Conservation (phyloP, 2,113 vertebrate genomes). For the Acrocephalus arundinaceus region DNA sequence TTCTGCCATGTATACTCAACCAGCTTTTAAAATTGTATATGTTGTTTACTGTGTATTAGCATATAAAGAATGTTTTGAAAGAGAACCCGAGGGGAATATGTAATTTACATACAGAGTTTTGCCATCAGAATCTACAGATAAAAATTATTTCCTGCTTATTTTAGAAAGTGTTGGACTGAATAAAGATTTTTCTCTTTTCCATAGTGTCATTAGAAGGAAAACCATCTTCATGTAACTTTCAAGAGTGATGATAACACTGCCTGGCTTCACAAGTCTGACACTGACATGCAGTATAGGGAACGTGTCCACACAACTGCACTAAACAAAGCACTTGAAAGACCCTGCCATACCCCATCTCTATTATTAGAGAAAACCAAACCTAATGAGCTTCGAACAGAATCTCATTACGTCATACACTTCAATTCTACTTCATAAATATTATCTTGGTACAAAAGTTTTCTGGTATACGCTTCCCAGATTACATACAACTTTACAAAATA, state of each 20-base stretch:
- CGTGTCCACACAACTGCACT: background rate
- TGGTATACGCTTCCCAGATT: slow-evolving; percentile 47
- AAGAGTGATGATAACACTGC: background rate
- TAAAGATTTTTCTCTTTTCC: too few relatives aligned
- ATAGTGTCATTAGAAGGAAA: too few relatives aligned
- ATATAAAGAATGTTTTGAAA: too few relatives aligned
- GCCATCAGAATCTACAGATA: too few relatives aligned
- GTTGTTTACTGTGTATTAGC: too few relatives aligned
- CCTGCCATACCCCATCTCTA: background rate
- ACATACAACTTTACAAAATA: slow-evolving; percentile 25
- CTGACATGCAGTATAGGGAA: background rate
- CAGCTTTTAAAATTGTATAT: background rate
- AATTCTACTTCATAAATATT: slow-evolving; percentile 54
- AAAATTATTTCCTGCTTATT: too few relatives aligned
- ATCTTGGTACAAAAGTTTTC: slow-evolving; percentile 37
- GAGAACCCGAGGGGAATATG: too few relatives aligned
- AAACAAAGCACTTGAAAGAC: background rate
- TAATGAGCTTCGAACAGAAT: slow-evolving; percentile 30
- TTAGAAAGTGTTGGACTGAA: too few relatives aligned
- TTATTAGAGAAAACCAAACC: background rate
- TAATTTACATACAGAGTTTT: too few relatives aligned
- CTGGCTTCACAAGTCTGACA: background rate
- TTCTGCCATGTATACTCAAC: background rate
- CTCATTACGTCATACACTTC: slow-evolving; percentile 32
- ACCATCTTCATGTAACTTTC: too few relatives aligned